Evolutionary conservation across 2,797 vertebrate species (phyloP), one percentile per base, ranked within the genome.

Genomic region (Hoplostethus atlanticus): DNA sequence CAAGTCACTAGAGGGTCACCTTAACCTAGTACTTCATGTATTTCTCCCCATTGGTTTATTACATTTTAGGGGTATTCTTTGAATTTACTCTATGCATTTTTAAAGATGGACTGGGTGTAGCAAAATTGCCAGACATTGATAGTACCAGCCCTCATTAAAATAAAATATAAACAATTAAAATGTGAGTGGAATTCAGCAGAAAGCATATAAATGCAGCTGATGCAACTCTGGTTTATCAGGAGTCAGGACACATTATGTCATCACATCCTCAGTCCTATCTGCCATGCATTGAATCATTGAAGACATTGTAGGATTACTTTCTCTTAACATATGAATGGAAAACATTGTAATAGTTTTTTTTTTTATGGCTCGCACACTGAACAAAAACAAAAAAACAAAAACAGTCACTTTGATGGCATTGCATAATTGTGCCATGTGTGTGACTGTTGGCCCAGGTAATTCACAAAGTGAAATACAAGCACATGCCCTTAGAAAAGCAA

Each of bases 181-280:
- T 38, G 2, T 62, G 11, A 13, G 48, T 7, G 40, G 28, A 3
- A 7, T 31, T 71, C 10, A 48, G 12, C 21, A 63, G 3, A 50
- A 75, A 59, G 1, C 0, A 66, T 60, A 62, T 13, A 73, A 76
- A 76, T 46, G 15, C 4, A 50, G 25, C 15, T 9, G 42, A 4
- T 7, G 48, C 6, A 72, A 50, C 21, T 51, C 1, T 28, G 28
- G 28, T 28, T 28, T 3, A 28, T 28, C 28, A 28, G 28, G 67
- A 3, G 15, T 3, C 7, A 13, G 13, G 44, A 51, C 8, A 8
- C 62, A 0, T n/a, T 4, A n/a, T 1, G 52, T n/a, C 30, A 16
- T 25, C 40, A 55, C 34, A 63, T 25, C 0, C 25, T 28, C 25
- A 28, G 3, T 13, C 6, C 6, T 7, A 15, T 11, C 10, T 6